These are phyloP conservation scores for Struthio camelus DNA, from an alignment of 2,113 vertebrate genomes.

Conservation along the genomic window DNA sequence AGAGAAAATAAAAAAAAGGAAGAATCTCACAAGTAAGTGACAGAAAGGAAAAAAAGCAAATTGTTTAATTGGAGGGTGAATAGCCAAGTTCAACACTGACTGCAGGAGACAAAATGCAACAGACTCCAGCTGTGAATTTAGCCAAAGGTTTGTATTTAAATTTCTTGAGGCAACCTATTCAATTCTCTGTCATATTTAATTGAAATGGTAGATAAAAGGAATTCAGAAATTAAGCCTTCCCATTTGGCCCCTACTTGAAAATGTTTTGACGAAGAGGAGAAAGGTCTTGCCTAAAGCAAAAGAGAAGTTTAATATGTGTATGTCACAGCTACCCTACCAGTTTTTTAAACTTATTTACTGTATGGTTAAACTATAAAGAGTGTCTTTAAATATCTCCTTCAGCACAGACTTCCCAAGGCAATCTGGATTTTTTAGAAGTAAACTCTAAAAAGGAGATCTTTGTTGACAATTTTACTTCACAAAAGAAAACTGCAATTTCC, in stretches of 20 bases:
- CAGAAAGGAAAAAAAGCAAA: not conserved
- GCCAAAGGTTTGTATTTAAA: not conserved
- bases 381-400: not conserved
- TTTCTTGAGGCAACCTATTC: not conserved
- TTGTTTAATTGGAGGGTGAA: not conserved
- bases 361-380: not conserved
- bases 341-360: not conserved
- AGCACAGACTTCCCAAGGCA: not conserved
- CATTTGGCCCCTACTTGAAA: not conserved
- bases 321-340: not conserved
- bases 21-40: not conserved
- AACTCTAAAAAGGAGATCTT: not conserved
- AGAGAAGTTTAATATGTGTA: not conserved
- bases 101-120: not conserved
- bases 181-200: not conserved
- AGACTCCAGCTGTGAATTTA: not conserved
- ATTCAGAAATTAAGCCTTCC: not conserved
- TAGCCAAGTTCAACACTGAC: not conserved
- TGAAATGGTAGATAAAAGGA: not conserved
- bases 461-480: not conserved
- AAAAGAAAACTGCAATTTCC: not conserved
- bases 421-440: not conserved
- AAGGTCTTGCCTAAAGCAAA: not conserved
- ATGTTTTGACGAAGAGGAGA: not conserved
- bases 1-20: not conserved